Evolutionary conservation across 1,140 invertebrate species (phyloP).

Genomic region (Campoletis sonorensis): DNA sequence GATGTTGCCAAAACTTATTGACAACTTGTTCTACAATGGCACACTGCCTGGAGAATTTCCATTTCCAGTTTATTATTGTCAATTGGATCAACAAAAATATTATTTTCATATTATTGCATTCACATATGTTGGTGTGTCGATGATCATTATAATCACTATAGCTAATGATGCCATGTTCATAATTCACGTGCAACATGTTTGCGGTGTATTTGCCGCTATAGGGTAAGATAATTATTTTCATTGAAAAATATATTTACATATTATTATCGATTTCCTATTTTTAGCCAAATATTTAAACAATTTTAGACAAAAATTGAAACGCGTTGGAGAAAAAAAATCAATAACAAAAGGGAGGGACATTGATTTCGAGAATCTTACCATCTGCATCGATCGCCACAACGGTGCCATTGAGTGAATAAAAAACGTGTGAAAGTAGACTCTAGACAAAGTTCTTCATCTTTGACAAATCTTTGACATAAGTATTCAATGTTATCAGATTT

Average conservation of each 20-base stretch:
- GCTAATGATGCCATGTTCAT: conserved; percentile 41
- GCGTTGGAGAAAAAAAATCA: not conserved
- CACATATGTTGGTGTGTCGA: conserved; percentile 21
- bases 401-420: conserved; percentile 43
- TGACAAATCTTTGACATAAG: not conserved
- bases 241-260: not conserved
- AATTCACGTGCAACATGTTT: conserved; percentile 31
- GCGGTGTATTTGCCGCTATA: conserved; percentile 47
- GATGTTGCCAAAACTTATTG: conserved; percentile 28
- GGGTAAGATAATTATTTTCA: conserved; percentile 42
- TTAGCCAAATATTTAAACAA: too few relatives aligned
- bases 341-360: not conserved
- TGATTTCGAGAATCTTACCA: conserved; percentile 35
- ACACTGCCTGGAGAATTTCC: conserved; percentile 34
- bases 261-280: too few relatives aligned
- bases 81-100: conserved; percentile 44
- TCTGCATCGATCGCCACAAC: conserved; percentile 48
- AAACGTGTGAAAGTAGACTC: not conserved
- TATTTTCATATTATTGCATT: conserved; percentile 32
- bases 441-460: not conserved
- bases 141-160: not conserved
- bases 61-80: conserved; percentile 36
- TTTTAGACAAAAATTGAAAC: conserved; percentile 33
- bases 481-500: conserved; percentile 42
- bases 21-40: conserved; percentile 33